Percentiles rank a stretch among this genome's conserved stretches.
Evolutionary conservation across 2,888 invertebrate species (phyloP).

Genomic region (Rhopalosiphum nymphaeae): DNA sequence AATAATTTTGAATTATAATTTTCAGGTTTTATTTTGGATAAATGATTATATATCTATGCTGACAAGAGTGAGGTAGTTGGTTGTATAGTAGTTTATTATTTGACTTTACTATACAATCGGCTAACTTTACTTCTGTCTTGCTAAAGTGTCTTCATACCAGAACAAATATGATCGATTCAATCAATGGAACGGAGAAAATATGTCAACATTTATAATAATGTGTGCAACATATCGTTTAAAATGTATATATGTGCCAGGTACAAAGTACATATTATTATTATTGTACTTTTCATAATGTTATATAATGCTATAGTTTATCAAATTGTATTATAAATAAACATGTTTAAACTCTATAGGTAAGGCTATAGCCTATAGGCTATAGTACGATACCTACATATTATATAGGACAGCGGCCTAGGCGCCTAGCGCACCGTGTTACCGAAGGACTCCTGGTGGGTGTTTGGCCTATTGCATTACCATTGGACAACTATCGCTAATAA

Average conservation of each 20-base stretch:
- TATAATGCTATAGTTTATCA: neutral
- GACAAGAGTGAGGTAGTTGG: conserved; percentile 65
- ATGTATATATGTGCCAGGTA: neutral
- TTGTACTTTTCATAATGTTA: neutral
- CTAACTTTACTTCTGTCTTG: conserved; percentile 64
- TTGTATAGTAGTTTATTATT: conserved; percentile 58
- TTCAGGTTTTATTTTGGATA: conserved; percentile 20
- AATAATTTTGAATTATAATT: conserved; percentile 31
- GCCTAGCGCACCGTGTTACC: neutral
- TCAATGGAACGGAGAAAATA: neutral
- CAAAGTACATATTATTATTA: neutral
- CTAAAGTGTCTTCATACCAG: conserved; percentile 31
- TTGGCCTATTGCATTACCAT: neutral
- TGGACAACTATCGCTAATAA: neutral
- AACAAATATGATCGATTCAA: neutral
- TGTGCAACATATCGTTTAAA: neutral
- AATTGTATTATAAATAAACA: neutral
- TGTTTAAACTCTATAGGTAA: neutral
- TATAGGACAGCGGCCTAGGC: too few relatives aligned
- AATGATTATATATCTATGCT: neutral
- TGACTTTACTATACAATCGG: conserved; percentile 61
- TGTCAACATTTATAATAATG: neutral
- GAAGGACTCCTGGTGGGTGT: neutral
- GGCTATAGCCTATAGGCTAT: neutral
- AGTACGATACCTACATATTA: neutral